Evolutionary conservation across 2,888 invertebrate species (phyloP), one percentile per base, ranked within the genome.

Genomic region (Pyrrhia umbra): DNA sequence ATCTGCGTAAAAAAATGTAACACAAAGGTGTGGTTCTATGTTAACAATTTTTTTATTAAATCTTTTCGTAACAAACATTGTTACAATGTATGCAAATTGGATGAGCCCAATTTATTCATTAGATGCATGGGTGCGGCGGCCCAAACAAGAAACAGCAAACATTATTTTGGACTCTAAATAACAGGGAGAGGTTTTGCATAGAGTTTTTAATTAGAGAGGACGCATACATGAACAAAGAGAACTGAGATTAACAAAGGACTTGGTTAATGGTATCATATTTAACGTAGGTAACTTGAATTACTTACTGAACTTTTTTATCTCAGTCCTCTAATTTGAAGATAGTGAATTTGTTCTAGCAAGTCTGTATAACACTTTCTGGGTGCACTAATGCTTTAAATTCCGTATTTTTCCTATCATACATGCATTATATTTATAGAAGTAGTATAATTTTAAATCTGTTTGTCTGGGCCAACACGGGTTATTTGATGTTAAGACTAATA

Each of bases 31-130:
- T 4, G 42, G 37, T 45, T 50, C 6, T n/a, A 39, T 8, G n/a
- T 8, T 6, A 49, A 27, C 9, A 5, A 10, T 16, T 16, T 58
- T 59, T 49, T 20, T 37, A 46, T 49, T 15, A 18, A 56, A 55
- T 13, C 23, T 10, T 23, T 52, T 40, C 60, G 34, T 27, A 67
- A 61, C 64, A 64, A 72, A 77, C 64, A 65, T 68, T 81, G 66
- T 68, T 68, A 80, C 74, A 79, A 68, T 70, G 57, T 69, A 77
- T 71, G 75, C 67, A 72, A 79, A 79, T 79, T 74, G 66, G 57
- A 63, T 68, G 68, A 61, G 45, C 62, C 66, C 75, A 85, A 86
- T 84, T 86, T 85, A 87, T 86, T 85, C 84, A 85, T 83, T 78
- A 80, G 70, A 81, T 73, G 76, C 75, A 80, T 68, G 73, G 70